These are phyloP conservation scores for Ephydatia muelleri DNA, from an alignment of 37 sponge, comb jelly and placozoan genomes.

Conservation along the genomic window DNA sequence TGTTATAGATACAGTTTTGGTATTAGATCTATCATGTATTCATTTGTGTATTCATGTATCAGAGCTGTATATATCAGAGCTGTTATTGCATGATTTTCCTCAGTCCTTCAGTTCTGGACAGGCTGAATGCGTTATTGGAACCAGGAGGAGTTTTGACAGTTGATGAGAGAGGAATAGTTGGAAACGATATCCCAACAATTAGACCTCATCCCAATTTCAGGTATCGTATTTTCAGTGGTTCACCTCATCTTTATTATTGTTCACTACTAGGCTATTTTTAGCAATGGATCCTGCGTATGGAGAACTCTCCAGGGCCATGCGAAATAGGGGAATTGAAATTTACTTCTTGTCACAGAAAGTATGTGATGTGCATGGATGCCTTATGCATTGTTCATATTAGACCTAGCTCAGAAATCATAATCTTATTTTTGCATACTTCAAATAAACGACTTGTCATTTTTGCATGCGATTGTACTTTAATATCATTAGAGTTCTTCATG, in stretches of 20 bases:
- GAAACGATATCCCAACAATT: slow-evolving; percentile 53
- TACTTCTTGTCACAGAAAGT: slow-evolving; percentile 62
- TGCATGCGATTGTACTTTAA: not conserved
- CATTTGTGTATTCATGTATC: not conserved
- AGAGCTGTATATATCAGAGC: not conserved
- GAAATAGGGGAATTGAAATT: slow-evolving; percentile 95
- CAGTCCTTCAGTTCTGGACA: slow-evolving; percentile 93
- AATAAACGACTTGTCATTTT: not conserved
- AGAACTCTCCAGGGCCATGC: slow-evolving; percentile 94
- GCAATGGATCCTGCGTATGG: slow-evolving; percentile 91
- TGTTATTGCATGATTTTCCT: not conserved
- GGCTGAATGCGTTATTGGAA: slow-evolving; percentile 93
- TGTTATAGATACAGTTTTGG: not conserved
- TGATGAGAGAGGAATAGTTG: slow-evolving; percentile 87
- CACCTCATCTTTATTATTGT: not conserved
- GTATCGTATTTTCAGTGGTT: slow-evolving; percentile 17
- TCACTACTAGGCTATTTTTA: slow-evolving; percentile 77
- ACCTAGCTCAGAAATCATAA: too few relatives aligned
- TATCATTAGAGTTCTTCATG: too few relatives aligned
- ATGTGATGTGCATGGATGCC: not conserved
- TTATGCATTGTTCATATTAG: too few relatives aligned
- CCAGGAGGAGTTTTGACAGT: slow-evolving; percentile 79
- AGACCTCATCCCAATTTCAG: slow-evolving; percentile 92
- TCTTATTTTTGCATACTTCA: too few relatives aligned
- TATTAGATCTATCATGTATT: not conserved